Percentiles rank a stretch among this genome's conserved stretches.
These are phyloP conservation scores for Watersipora subatra DNA, from an alignment of 1,140 invertebrate genomes.

Conservation along the genomic window DNA sequence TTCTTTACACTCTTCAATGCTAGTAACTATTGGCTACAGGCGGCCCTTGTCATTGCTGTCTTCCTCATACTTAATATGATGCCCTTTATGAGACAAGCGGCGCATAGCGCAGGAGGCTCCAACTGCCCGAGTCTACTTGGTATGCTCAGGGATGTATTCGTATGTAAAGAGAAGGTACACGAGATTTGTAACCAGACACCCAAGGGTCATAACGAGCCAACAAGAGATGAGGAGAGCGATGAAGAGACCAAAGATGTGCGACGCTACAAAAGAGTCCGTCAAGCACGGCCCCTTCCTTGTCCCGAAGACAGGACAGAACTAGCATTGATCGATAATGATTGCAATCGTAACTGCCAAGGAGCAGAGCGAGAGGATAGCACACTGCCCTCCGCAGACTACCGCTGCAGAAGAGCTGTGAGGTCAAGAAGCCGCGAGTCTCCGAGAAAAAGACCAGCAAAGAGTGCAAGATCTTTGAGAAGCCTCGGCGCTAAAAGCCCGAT, in stretches of 20 bases:
- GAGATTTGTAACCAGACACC: neutral
- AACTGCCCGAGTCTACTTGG: neutral
- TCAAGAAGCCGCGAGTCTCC: too few relatives aligned
- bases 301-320: too few relatives aligned
- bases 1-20: neutral
- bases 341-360: neutral
- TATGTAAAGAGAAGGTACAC: neutral
- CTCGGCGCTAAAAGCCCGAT: too few relatives aligned
- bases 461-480: too few relatives aligned
- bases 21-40: neutral
- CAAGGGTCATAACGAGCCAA: neutral
- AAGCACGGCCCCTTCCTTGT: neutral
- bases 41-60: neutral
- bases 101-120: neutral
- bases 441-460: too few relatives aligned
- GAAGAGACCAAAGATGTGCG: neutral
- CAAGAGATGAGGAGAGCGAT: neutral
- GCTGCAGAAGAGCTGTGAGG: too few relatives aligned
- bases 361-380: neutral
- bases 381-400: neutral
- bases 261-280: neutral
- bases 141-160: neutral
- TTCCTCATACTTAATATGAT: neutral
- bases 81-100: neutral
- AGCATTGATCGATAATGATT: too few relatives aligned